Evolutionary conservation across 2,888 invertebrate species (phyloP), one percentile per base, ranked within the genome.

Genomic region (Sthenelais limicola): DNA sequence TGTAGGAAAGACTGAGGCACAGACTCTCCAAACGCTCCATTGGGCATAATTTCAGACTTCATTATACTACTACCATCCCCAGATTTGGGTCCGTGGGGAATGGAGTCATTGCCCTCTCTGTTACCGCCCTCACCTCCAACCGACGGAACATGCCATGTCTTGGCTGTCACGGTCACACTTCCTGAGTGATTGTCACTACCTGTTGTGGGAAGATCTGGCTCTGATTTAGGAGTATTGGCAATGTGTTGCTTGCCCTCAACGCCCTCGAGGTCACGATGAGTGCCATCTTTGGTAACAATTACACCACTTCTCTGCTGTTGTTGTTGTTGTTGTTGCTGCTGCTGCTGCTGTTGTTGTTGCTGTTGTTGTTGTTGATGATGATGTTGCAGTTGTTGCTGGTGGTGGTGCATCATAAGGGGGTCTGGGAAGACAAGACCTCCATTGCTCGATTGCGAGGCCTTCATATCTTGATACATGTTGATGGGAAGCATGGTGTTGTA

Each of bases 1-100:
- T 82, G 80, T 15, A 72, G 30, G 77, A 49, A 51, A 3, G 24
- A 4, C 12, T 35, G 28, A 7, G 7, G 3, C 12, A 18, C 43
- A 43, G 12, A 18, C 9, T 43, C 43, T 43, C 43, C 43, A 43
- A 12, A 18, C 7, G 56, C 26, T 9, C 56, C 56, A 56, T 56
- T n/a, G n/a, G n/a, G n/a, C n/a, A n/a, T n/a, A n/a, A n/a, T n/a
- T n/a, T n/a, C n/a, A n/a, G n/a, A n/a, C n/a, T n/a, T n/a, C n/a
- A n/a, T n/a, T n/a, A n/a, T n/a, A n/a, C n/a, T n/a, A 9, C 12
- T 12, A 28, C 4, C 56, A 32, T 30, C 12, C 1, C 15, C 2
- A 2, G 9, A 2, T 24, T 62, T 35, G 30, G 54, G 54, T 9
- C 26, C 7, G n/a, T 54, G 30, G 54, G 54, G 30, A 3, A 21